Evolutionary conservation across 1,140 invertebrate genomes (phyloP), one percentile per base, ranked within the genome.

Genomic region (Meloidogyne exigua): DNA sequence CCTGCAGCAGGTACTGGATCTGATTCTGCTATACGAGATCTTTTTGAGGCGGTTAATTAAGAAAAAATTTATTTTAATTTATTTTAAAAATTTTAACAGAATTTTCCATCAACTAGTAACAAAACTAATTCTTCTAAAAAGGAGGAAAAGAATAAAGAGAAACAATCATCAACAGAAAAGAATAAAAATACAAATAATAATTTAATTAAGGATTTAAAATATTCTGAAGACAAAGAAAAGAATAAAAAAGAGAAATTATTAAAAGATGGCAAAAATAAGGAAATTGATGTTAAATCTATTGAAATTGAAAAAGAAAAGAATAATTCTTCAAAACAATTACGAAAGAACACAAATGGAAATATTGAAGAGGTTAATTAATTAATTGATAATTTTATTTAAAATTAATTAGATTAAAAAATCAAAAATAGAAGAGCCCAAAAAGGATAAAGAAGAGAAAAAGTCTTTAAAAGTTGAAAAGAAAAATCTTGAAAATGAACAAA

Each of bases 21-120:
- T 7, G 66, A 67, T 42, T 32, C 66, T 42, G 66, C 21, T 5
- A 67, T 67, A 32, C 1, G 66, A n/a, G 66, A 67, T 42, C 66
- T 67, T 32, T 67, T 67, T 42, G 66, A 67, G 21, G 28, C 21
- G 65, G 65, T 67, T 2, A 49, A 49, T 42, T 42, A 13, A 57
- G 3, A 5, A 57, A n/a, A 57, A n/a, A n/a, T n/a, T 7, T n/a
- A n/a, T n/a, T 57, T 57, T n/a, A 57, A 49, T 18, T 57, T n/a
- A 1, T 49, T 18, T 10, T n/a, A 57, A 57, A n/a, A n/a, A n/a
- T n/a, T 57, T 57, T 57, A 1, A n/a, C 4, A 57, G 49, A 57
- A 57, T 57, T 57, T 57, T 18, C 49, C 49, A n/a, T 57, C 49
- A 57, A 57, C 49, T n/a, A 57, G 49, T 12, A 49, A 49, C 36